A percentile compares a stretch with the other conserved stretches of the same genome.
These are phyloP conservation scores for Synanthedon formicaeformis DNA, from an alignment of 2,888 invertebrate species.

Conservation along the genomic window DNA sequence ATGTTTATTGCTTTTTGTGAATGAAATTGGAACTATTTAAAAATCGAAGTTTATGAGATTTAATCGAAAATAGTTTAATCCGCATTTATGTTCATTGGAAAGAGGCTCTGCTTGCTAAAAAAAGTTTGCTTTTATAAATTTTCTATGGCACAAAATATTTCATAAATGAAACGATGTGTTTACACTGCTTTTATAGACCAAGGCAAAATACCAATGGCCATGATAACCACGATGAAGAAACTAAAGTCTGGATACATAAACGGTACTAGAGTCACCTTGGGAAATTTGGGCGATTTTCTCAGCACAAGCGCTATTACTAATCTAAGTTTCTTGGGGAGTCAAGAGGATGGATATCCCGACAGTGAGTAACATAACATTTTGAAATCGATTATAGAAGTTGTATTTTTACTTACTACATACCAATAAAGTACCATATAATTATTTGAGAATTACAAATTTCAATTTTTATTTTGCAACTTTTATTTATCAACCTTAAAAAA, in stretches of 20 bases:
- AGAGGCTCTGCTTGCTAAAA: no score
- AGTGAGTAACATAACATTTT: slow-evolving; percentile 59
- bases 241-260: slow-evolving; percentile 98
- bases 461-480: no score
- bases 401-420: background rate
- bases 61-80: no score
- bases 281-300: slow-evolving; percentile 94
- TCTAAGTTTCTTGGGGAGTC: slow-evolving; percentile 93
- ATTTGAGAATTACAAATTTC: background rate
- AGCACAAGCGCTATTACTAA: slow-evolving; percentile 98
- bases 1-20: no score
- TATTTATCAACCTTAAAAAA: no score
- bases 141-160: no score
- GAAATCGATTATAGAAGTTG: background rate
- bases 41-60: no score
- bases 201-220: slow-evolving; percentile 90
- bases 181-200: slow-evolving; percentile 74
- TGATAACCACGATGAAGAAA: slow-evolving; percentile 98
- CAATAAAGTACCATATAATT: background rate
- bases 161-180: no score
- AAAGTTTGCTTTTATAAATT: no score
- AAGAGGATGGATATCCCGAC: slow-evolving; percentile 92
- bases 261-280: slow-evolving; percentile 96
- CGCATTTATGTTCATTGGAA: no score
- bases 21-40: no score